Percentiles rank a stretch among this genome's conserved stretches.
phyloP scores from a whole-genome alignment of 1,140 invertebrate genomes.

The Drepana arcuata region DNA sequence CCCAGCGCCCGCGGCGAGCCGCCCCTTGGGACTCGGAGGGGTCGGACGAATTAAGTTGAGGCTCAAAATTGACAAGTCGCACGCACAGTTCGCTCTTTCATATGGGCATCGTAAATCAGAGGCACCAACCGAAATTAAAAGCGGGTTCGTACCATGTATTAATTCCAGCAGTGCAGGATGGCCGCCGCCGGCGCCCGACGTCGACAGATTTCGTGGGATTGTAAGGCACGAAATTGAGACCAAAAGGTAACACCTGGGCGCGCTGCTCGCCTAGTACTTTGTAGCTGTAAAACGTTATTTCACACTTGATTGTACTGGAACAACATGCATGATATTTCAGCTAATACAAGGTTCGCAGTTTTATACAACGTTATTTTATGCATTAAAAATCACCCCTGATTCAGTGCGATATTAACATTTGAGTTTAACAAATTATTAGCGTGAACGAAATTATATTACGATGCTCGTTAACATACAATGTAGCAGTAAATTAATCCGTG shows the following conservation, averaged over 20 bases:
- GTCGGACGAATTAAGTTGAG: slow-evolving; percentile 20
- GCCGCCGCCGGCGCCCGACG: slow-evolving; percentile 27
- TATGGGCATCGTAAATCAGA: slow-evolving; percentile 57
- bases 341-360: too few species aligned
- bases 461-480: too few species aligned
- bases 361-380: too few species aligned
- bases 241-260: slow-evolving; percentile 13
- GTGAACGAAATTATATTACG: too few species aligned
- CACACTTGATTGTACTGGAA: too few species aligned
- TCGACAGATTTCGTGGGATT: slow-evolving; percentile 40
- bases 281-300: too few species aligned
- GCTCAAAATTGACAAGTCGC: slow-evolving; percentile 35
- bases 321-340: too few species aligned
- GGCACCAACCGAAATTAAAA: slow-evolving; percentile 55
- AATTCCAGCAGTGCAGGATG: slow-evolving; percentile 35
- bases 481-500: too few species aligned
- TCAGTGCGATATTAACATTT: too few species aligned
- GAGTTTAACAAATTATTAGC: too few species aligned
- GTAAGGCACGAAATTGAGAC: slow-evolving; percentile 19
- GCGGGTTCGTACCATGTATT: slow-evolving; percentile 40
- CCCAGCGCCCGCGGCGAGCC: slow-evolving; percentile 10
- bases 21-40: slow-evolving; percentile 2
- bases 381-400: too few species aligned
- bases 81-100: slow-evolving; percentile 51
- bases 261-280: too few species aligned